Percentiles rank a stretch among this genome's conserved stretches.
Evolutionary conservation across 2,888 invertebrate species (phyloP).

Genomic region (Zygothrica quintamaculata): DNA sequence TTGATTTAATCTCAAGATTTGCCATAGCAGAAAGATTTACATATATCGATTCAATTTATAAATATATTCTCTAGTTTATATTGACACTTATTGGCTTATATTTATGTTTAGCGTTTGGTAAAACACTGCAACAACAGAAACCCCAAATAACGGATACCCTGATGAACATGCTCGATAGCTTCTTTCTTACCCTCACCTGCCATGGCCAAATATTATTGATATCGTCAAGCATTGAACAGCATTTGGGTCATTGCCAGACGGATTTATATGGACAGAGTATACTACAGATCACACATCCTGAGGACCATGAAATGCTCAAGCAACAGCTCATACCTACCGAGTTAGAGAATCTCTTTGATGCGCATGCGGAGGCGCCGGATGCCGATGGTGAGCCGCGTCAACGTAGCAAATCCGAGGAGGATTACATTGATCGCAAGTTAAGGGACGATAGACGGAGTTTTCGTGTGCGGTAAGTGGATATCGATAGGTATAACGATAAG

Average conservation of each 20-base stretch:
- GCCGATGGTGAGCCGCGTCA: constrained; percentile 86
- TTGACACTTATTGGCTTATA: constrained; percentile 1
- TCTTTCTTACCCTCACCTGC: constrained; percentile 91
- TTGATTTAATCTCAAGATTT: too few species aligned
- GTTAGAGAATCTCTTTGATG: constrained; percentile 83
- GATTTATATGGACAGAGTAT: constrained; percentile 93
- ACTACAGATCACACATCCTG: constrained; percentile 91
- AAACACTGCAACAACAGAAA: constrained; percentile 85
- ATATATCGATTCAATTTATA: too few species aligned
- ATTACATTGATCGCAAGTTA: constrained; percentile 81
- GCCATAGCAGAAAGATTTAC: too few species aligned
- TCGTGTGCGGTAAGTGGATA: constrained; percentile 84
- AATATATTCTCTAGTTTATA: not conserved
- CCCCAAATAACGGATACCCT: constrained; percentile 87
- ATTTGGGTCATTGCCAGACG: constrained; percentile 93
- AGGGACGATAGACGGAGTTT: constrained; percentile 86
- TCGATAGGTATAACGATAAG: constrained; percentile 2
- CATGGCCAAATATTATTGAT: constrained; percentile 93
- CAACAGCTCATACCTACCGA: constrained; percentile 87
- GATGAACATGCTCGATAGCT: constrained; percentile 90
- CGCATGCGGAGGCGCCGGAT: constrained; percentile 84
- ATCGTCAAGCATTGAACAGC: constrained; percentile 92
- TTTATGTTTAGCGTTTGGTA: constrained; percentile 85
- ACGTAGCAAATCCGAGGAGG: constrained; percentile 84
- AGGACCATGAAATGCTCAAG: constrained; percentile 90